Conservation (phyloP, 2,888 invertebrate genomes). For the Furcula furcula region DNA sequence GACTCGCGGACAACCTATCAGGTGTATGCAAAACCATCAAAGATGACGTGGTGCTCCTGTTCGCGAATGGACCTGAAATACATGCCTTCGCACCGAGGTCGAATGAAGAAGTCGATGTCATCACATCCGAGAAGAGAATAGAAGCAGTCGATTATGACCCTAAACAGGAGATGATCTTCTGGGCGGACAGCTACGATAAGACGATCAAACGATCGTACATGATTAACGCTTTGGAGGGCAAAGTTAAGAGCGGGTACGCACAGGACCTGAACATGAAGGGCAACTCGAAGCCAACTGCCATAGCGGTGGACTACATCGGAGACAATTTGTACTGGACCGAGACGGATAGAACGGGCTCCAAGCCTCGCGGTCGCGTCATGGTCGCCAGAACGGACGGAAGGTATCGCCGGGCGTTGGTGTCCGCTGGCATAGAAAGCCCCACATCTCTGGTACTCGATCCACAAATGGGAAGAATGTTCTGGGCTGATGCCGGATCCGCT, state of each 20-base stretch:
- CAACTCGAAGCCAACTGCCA: slow-evolving; percentile 91
- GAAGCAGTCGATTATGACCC: slow-evolving; percentile 96
- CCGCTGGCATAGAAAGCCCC: slow-evolving; percentile 91
- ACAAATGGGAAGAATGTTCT: slow-evolving; percentile 92
- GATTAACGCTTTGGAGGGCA: slow-evolving; percentile 88
- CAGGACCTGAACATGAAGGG: slow-evolving; percentile 94
- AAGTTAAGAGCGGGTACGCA: slow-evolving; percentile 90
- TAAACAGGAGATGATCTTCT: slow-evolving; percentile 92
- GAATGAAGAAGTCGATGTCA: slow-evolving; percentile 88
- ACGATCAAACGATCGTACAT: slow-evolving; percentile 96
- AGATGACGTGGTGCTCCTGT: slow-evolving; percentile 85
- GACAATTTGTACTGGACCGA: slow-evolving; percentile 98
- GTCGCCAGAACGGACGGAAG: slow-evolving; percentile 95
- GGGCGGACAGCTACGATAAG: slow-evolving; percentile 96
- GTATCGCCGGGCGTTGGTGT: slow-evolving; percentile 90
- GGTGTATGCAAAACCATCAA: slow-evolving; percentile 90
- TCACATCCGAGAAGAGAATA: slow-evolving; percentile 93
- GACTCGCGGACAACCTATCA: slow-evolving; percentile 87
- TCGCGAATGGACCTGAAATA: slow-evolving; percentile 94
- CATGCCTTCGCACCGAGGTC: slow-evolving; percentile 86
- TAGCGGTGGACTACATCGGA: slow-evolving; percentile 97
- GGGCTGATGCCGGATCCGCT: slow-evolving; percentile 95
- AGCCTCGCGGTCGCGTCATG: slow-evolving; percentile 90
- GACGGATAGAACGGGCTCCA: slow-evolving; percentile 87
- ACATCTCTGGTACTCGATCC: slow-evolving; percentile 95